Evolutionary conservation across 2,113 vertebrate genomes (phyloP), one percentile per base, ranked within the genome.

Genomic region (Stegastes partitus): DNA sequence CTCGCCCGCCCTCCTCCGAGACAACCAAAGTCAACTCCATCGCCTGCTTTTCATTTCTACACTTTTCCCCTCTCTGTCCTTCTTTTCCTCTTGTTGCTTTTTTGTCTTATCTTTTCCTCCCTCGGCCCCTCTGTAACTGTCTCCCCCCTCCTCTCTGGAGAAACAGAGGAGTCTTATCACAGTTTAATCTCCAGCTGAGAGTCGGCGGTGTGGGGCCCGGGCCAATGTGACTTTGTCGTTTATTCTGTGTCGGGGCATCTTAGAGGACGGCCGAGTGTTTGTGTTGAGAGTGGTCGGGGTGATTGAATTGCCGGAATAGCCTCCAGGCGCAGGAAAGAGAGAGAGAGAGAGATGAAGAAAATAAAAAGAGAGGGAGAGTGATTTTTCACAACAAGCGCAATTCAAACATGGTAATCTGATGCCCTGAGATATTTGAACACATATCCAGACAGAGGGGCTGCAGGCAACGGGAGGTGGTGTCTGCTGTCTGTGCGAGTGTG

Each of bases 331-430:
- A 63, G 31, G 79, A 79, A 81, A 69, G 11, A 55, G n/a, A 51
- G 22, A 45, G 23, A 28, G 11, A 68, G 37, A 59, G 53, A 59
- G 34, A 10, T n/a, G 26, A 71, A 44, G 23, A 53, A 84, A 84
- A 86, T 82, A 58, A 78, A n/a, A 81, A 64, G 55, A 68, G 63
- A 55, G 31, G 2, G 47, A 79, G 74, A 68, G 82, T 77, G 64
- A 82, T 86, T 89, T 75, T 77, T 88, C 76, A 44, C 83, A 84
- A 82, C 77, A 76, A 88, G 71, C 31, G 34, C 76, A 77, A 64
- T 74, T 87, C 77, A 79, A 83, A 90, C 82, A 84, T 74, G 77
- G 74, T 89, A 85, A 88, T 90, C 85, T 78, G 82, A 91, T 84
- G 87, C 74, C 83, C 65, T 69, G 75, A 83, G 83, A 88, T 86